A percentile compares a stretch with the other conserved stretches of the same genome.
Evolutionary conservation across 2,113 vertebrate genomes (phyloP).

Genomic region (Cairina moschata): DNA sequence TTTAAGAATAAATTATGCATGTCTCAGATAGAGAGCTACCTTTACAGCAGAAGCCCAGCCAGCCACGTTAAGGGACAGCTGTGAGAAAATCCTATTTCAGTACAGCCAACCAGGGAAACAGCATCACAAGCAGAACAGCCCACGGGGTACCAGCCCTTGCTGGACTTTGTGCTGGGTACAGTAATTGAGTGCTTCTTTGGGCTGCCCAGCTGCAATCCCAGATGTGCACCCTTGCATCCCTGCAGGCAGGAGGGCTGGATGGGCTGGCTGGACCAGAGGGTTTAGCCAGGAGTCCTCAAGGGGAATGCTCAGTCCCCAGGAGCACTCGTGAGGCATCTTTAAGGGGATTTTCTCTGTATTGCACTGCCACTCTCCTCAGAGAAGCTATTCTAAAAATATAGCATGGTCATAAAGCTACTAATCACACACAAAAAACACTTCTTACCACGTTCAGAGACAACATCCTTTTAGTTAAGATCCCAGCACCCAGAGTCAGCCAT

Average conservation of each 20-base stretch:
- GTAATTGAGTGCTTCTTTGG: not conserved
- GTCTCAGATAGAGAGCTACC: not conserved
- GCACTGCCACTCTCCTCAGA: not conserved
- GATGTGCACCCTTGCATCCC: accelerated
- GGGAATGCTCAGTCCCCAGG: not conserved
- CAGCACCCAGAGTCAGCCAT: not conserved
- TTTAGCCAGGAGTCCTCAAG: not conserved
- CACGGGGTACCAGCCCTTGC: not conserved
- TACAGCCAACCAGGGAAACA: not conserved
- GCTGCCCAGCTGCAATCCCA: not conserved
- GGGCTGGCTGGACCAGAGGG: not conserved
- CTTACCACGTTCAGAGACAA: not conserved
- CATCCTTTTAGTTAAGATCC: not conserved
- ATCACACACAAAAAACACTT: not conserved
- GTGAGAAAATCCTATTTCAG: not conserved
- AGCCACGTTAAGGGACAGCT: not conserved
- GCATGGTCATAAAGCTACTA: not conserved
- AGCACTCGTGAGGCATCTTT: not conserved
- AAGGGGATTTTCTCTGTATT: not conserved
- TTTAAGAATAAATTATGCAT: not conserved
- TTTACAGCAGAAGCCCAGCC: not conserved
- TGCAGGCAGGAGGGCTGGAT: not conserved
- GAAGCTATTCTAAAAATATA: conserved; percentile 27
- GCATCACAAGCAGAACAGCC: not conserved
- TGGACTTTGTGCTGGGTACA: not conserved